Percentiles rank a stretch among this genome's conserved stretches.
These are phyloP conservation scores for Orthochromis malagaraziensis DNA, from an alignment of 2,113 vertebrate genomes.

Conservation along the genomic window DNA sequence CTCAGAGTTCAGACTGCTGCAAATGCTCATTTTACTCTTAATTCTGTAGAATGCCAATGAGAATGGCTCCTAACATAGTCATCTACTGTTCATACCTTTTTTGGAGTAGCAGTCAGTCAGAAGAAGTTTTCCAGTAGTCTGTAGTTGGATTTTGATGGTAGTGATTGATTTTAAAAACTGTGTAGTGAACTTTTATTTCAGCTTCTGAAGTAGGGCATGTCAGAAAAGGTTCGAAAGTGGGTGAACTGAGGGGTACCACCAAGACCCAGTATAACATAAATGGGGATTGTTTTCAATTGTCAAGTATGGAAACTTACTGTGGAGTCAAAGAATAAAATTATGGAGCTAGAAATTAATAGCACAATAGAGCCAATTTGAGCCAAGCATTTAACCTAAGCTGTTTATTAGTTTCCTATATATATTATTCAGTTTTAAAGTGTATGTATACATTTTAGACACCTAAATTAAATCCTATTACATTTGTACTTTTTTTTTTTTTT, in stretches of 20 bases:
- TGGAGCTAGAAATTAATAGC: not conserved
- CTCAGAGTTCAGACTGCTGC: not conserved
- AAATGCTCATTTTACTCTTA: not conserved
- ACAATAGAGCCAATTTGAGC: not conserved
- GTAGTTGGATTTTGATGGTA: not conserved
- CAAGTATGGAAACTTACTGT: not conserved
- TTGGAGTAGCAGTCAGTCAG: not conserved
- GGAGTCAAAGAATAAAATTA: not conserved
- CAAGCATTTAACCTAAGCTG: fast-evolving
- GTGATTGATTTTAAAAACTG: not conserved
- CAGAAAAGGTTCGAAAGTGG: not conserved
- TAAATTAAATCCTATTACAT: not conserved
- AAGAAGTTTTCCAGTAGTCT: fast-evolving
- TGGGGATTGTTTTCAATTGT: not conserved
- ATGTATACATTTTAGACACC: not conserved
- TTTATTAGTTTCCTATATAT: not conserved
- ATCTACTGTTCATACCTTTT: not conserved
- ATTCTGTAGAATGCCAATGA: not conserved
- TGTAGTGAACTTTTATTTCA: not conserved
- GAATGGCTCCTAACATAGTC: not conserved
- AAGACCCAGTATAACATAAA: not conserved
- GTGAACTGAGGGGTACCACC: not conserved
- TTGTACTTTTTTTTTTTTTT: not conserved
- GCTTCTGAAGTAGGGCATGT: not conserved
- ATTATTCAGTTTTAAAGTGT: not conserved